Percentiles rank a stretch among this genome's conserved stretches.
phyloP scores from a whole-genome alignment of 2,888 invertebrate genomes.

The Caenorhabditis japonica region DNA sequence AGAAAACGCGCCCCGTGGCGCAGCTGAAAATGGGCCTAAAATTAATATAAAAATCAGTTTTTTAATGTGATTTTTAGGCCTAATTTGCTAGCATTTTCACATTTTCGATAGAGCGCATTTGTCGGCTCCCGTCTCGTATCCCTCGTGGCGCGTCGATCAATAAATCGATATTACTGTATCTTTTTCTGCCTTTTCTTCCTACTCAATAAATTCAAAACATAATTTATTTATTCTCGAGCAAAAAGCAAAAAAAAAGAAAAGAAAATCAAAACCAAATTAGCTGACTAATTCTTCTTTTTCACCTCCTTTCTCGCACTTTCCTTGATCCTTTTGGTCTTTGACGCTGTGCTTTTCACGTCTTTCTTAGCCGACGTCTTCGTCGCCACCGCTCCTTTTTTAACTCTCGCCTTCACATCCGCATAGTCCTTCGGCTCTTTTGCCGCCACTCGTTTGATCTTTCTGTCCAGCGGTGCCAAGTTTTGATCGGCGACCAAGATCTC shows the following conservation, averaged over 20 bases:
- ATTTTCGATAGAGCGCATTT: not conserved
- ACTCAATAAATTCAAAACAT: too few species aligned
- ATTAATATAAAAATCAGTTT: too few species aligned
- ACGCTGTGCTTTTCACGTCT: not conserved
- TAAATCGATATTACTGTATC: not conserved
- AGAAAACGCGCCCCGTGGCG: too few species aligned
- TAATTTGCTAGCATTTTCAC: too few species aligned
- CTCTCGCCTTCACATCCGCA: not conserved
- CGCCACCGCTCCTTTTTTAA: not conserved
- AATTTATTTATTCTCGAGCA: too few species aligned
- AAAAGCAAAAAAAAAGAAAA: too few species aligned
- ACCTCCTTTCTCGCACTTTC: too few species aligned
- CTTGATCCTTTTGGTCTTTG: not conserved
- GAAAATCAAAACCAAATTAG: too few species aligned
- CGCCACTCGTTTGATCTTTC: not conserved
- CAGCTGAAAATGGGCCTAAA: too few species aligned
- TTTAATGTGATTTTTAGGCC: too few species aligned
- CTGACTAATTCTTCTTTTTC: too few species aligned
- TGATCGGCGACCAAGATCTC: slow-evolving; percentile 1
- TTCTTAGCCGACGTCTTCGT: not conserved
- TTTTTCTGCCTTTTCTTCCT: too few species aligned
- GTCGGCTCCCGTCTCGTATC: not conserved
- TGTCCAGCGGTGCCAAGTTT: not conserved
- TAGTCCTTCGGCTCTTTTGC: not conserved
- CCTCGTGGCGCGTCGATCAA: not conserved